These are phyloP conservation scores for Oxyruncus cristatus DNA, from an alignment of 2,113 vertebrate species.

Conservation along the genomic window DNA sequence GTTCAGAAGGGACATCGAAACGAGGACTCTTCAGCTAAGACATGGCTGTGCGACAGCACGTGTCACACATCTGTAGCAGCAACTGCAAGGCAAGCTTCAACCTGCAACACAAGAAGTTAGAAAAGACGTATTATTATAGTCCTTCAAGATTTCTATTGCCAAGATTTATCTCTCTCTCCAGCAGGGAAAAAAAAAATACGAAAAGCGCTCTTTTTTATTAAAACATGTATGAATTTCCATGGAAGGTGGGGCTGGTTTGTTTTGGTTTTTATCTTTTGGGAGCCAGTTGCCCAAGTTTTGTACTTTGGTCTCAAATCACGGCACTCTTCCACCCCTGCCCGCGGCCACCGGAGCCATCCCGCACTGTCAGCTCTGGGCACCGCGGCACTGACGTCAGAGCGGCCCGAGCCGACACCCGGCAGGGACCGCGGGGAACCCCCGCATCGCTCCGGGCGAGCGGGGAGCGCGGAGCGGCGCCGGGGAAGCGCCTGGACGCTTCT, in stretches of 20 bases:
- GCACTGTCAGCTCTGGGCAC: background rate
- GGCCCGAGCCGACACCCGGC: background rate
- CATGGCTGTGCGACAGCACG: background rate
- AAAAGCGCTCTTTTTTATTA: background rate
- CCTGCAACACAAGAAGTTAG: slow-evolving; percentile 33
- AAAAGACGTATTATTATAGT: rapidly evolving
- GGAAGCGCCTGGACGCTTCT: background rate
- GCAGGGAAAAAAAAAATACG: background rate
- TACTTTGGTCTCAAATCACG: background rate
- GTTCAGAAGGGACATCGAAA: slow-evolving; percentile 5
- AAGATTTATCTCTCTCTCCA: background rate
- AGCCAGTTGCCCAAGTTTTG: background rate
- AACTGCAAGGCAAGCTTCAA: background rate
- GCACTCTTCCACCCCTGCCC: background rate
- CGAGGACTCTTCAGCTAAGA: background rate
- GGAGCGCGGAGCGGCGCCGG: background rate
- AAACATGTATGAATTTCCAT: rapidly evolving
- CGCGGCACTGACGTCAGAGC: background rate
- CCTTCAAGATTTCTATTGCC: background rate
- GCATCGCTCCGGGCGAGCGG: background rate
- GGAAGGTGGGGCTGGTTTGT: background rate
- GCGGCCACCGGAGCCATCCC: background rate
- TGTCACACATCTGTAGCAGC: background rate
- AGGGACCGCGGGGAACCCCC: background rate
- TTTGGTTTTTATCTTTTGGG: background rate